Evolutionary conservation across 2,888 invertebrate genomes (phyloP), one percentile per base, ranked within the genome.

Genomic region (Eulithis prunata): DNA sequence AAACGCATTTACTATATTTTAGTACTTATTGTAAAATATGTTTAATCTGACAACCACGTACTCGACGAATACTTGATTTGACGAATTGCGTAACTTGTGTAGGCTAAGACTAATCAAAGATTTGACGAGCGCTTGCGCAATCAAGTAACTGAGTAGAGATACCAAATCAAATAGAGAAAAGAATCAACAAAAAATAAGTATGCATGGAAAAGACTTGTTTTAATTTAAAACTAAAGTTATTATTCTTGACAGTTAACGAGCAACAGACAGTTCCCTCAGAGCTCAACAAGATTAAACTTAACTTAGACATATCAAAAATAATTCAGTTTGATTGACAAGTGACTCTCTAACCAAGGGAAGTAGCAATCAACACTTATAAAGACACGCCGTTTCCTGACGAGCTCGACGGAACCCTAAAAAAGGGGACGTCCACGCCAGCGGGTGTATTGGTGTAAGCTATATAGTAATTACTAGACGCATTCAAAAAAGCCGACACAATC

Each of bases 401-500:
- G 36, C 54, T 46, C 41, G 58, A 67, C 63, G 65, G 74, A 68
- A 70, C 74, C 75, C 73, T 72, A 75, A 74, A 68, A 21, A 71
- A 73, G 72, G 71, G 72, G 75, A 71, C 72, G 71, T 14, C 54
- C 67, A 57, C 66, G 68, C 65, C 56, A 38, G 88, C 90, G 86
- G 72, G 85, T 84, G 90, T 61, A 55, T 43, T 45, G 88, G 87
- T 84, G 89, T 83, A 88, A 91, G 88, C 86, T 90, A 91, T 92
- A 91, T 87, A 89, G 87, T 89, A 91, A 93, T 93, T 92, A 92
- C 88, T 87, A 89, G 89, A 88, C 87, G 87, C 85, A 84, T 76
- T 90, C 87, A 89, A 91, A 92, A 90, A 90, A 79, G 87, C 91
- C 91, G 91, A 89, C 90, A 80, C 59, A 71, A 67, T 68, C 65